Percentiles rank a stretch among this genome's conserved stretches.
Evolutionary conservation across 92 coral and sea anemone genomes (phyloP).

Genomic region (Siderastrea radians): DNA sequence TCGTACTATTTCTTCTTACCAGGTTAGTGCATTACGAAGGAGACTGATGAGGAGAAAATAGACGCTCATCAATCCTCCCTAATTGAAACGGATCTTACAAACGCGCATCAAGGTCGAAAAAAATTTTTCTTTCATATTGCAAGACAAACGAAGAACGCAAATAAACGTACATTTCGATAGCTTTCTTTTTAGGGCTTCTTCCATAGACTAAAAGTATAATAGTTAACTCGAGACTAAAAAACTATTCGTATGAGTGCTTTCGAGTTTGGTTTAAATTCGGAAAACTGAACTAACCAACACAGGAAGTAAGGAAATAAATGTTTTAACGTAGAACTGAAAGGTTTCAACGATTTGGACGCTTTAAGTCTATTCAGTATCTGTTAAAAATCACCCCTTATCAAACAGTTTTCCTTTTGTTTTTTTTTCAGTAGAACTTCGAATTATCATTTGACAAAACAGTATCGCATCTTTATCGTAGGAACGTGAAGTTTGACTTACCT

Average conservation of each 20-base stretch:
- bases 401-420: background rate
- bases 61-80: no score
- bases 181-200: no score
- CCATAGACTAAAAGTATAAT: no score
- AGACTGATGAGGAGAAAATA: no score
- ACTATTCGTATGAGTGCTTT: background rate
- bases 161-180: no score
- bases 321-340: background rate
- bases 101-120: no score
- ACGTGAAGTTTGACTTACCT: conserved; percentile 14
- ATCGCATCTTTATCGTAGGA: background rate
- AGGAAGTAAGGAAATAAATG: background rate
- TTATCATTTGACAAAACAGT: background rate
- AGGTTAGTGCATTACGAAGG: no score
- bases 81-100: no score
- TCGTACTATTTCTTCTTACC: no score
- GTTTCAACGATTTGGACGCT: background rate
- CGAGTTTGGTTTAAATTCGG: background rate
- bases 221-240: background rate
- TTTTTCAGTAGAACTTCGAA: background rate
- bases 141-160: no score
- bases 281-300: background rate
- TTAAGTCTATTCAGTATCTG: background rate
- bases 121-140: no score
- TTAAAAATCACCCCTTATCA: background rate